phyloP scores from a whole-genome alignment of 1,140 invertebrate species.

The Bemisia tabaci region DNA sequence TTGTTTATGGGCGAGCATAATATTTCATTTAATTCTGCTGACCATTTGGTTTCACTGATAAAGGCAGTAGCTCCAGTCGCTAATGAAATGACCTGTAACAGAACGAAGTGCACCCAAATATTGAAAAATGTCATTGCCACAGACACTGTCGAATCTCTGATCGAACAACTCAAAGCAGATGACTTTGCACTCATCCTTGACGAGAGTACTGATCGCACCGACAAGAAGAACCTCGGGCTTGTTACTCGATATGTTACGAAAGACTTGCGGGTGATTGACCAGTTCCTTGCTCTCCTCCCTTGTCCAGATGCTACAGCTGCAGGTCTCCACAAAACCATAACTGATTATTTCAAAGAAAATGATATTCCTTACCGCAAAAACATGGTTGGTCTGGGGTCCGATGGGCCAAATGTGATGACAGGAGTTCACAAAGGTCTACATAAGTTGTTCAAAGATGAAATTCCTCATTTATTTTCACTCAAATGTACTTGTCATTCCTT shows the following conservation, averaged over 20 bases:
- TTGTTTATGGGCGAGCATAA: not conserved
- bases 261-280: not conserved
- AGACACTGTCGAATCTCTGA: not conserved
- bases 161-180: not conserved
- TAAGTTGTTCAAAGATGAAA: slow-evolving; percentile 23
- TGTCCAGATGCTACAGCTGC: not conserved
- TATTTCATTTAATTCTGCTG: not conserved
- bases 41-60: not conserved
- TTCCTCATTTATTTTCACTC: slow-evolving; percentile 25
- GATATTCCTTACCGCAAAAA: slow-evolving; percentile 29
- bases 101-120: not conserved
- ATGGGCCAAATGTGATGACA: slow-evolving; percentile 27
- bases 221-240: not conserved
- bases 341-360: slow-evolving; percentile 23
- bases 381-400: slow-evolving; percentile 30
- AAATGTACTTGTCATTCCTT: slow-evolving; percentile 30
- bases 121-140: slow-evolving; percentile 1
- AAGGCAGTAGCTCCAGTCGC: not conserved
- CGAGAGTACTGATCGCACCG: not conserved
- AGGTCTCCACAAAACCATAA: not conserved
- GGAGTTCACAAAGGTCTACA: slow-evolving; percentile 21
- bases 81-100: not conserved
- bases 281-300: not conserved
- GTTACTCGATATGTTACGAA: not conserved
- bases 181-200: not conserved